Conservation (phyloP, 2,113 vertebrate species). For the Cavia aperea region DNA sequence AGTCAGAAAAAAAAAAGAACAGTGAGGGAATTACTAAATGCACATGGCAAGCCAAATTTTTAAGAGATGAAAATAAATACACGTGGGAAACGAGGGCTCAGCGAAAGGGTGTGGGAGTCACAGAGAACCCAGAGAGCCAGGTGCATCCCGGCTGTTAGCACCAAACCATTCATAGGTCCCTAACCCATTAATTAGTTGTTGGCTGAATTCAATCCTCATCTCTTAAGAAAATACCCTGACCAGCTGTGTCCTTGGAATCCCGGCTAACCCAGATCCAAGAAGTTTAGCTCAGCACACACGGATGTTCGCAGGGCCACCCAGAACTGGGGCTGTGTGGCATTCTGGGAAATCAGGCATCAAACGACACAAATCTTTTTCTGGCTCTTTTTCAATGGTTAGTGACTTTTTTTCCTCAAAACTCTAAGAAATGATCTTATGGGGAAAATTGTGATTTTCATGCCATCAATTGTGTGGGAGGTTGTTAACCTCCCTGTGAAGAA, state of each 20-base stretch:
- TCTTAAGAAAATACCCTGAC: neutral
- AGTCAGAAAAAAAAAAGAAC: neutral
- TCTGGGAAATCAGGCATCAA: neutral
- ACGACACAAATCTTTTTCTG: neutral
- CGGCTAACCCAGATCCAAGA: neutral
- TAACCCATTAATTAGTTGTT: neutral
- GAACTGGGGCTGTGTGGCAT: neutral
- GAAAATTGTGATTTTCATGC: neutral
- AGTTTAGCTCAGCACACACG: too few species aligned
- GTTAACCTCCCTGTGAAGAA: neutral
- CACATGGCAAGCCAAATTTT: neutral
- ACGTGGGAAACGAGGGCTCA: too few species aligned
- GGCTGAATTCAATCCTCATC: neutral
- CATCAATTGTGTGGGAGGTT: too few species aligned
- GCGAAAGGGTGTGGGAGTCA: accelerated
- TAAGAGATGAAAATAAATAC: neutral
- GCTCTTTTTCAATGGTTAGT: neutral
- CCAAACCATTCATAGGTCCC: accelerated
- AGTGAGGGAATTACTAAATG: neutral
- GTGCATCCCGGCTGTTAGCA: neutral
- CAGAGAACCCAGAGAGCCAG: neutral
- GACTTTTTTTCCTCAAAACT: neutral
- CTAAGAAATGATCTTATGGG: neutral
- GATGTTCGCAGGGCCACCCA: neutral
- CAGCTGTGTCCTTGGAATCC: neutral